Percentiles rank a stretch among this genome's conserved stretches.
phyloP scores from a whole-genome alignment of 1,140 invertebrate genomes.

The Harpegnathos saltator region DNA sequence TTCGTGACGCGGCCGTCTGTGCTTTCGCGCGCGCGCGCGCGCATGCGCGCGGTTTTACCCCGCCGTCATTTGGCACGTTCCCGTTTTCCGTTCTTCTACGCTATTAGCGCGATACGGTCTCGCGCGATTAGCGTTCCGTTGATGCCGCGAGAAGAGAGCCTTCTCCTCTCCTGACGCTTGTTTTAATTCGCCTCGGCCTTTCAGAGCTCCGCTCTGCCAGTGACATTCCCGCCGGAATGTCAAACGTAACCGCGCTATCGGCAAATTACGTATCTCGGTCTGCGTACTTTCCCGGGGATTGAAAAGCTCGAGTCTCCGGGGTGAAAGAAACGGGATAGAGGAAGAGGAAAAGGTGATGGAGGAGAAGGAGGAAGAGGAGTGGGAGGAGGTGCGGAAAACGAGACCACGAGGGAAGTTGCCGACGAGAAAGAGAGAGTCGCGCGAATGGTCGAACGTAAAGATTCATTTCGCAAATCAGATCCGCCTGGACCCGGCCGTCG shows the following conservation, averaged over 20 bases:
- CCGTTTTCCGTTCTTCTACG: too few relatives aligned
- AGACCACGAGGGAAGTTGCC: neutral
- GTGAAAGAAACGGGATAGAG: slow-evolving; percentile 5
- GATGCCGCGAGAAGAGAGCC: too few relatives aligned
- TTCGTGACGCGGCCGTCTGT: slow-evolving; percentile 21
- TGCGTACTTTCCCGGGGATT: neutral
- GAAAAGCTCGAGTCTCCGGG: slow-evolving; percentile 18
- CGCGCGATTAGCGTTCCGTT: neutral
- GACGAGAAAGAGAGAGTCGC: neutral
- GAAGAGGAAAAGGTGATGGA: too few relatives aligned
- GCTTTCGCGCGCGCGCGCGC: neutral
- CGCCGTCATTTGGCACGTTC: too few relatives aligned
- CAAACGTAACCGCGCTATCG: neutral
- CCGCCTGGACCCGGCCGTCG: neutral
- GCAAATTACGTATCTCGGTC: neutral
- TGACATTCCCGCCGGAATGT: neutral
- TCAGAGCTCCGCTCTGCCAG: neutral
- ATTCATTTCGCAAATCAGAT: slow-evolving; percentile 54
- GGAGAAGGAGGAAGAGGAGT: too few relatives aligned
- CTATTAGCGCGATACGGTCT: too few relatives aligned
- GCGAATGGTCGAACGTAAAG: slow-evolving; percentile 18
- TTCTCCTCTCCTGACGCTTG: too few relatives aligned
- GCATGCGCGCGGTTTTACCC: too few relatives aligned
- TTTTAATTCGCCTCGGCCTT: too few relatives aligned
- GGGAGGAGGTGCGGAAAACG: neutral